Conservation (phyloP, 2,113 vertebrate species). For the Larimichthys polyactis region DNA sequence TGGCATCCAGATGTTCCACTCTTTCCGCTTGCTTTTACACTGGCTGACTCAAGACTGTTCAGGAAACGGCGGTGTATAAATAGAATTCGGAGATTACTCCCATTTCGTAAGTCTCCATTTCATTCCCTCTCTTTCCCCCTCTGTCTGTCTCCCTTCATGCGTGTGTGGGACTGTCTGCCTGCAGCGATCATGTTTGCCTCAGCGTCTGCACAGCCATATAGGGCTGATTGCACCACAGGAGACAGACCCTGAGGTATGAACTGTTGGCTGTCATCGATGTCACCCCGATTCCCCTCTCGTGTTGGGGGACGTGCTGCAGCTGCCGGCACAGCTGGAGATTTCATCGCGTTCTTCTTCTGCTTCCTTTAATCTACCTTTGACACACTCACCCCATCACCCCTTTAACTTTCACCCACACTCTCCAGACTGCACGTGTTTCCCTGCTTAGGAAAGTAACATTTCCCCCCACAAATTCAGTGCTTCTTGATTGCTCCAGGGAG, state of each 20-base stretch:
- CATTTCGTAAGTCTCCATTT: neutral
- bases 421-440: slow-evolving; percentile 28
- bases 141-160: neutral
- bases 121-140: neutral
- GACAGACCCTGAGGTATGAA: slow-evolving; percentile 26
- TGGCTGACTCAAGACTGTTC: neutral
- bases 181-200: slow-evolving; percentile 44
- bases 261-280: slow-evolving; percentile 43
- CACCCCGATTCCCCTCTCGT: slow-evolving; percentile 48
- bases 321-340: slow-evolving; percentile 78
- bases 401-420: slow-evolving; percentile 32
- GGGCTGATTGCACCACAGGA: slow-evolving; percentile 50
- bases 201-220: slow-evolving; percentile 49
- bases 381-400: slow-evolving; percentile 52
- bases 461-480: slow-evolving; percentile 19
- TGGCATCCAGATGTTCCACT: slow-evolving; percentile 16
- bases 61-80: neutral
- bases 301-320: slow-evolving; percentile 64
- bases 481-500: slow-evolving; percentile 22
- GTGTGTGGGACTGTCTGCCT: slow-evolving; percentile 27
- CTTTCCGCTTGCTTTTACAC: neutral
- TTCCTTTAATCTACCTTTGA: slow-evolving; percentile 75
- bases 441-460: slow-evolving; percentile 56
- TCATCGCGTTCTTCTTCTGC: slow-evolving; percentile 44
- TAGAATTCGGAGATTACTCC: neutral